Percentiles rank a stretch among this genome's conserved stretches.
Conservation (phyloP, 2,888 invertebrate species). For the Sthenelais limicola region DNA sequence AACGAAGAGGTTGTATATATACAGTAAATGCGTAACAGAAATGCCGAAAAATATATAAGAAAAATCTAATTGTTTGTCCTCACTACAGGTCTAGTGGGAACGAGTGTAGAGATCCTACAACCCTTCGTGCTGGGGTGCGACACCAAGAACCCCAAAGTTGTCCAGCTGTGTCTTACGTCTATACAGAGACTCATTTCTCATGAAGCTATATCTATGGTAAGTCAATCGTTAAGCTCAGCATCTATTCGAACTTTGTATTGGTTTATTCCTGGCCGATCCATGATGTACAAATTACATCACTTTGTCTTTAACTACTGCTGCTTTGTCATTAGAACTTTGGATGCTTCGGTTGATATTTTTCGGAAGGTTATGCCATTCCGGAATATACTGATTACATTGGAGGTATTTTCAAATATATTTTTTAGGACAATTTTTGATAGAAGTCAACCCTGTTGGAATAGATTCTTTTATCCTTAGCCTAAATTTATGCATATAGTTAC, state of each 20-base stretch:
- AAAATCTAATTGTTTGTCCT: constrained; percentile 22
- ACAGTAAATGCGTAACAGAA: no score
- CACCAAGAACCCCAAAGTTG: constrained; percentile 95
- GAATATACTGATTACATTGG: no score
- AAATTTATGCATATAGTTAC: no score
- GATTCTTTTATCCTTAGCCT: no score
- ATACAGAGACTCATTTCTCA: constrained; percentile 89
- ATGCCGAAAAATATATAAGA: no score
- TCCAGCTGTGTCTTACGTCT: constrained; percentile 92
- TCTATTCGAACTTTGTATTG: not conserved
- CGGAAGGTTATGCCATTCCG: not conserved
- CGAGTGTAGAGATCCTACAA: constrained; percentile 94
- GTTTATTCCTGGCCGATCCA: not conserved
- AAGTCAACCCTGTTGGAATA: no score
- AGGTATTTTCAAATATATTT: no score
- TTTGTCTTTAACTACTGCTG: not conserved
- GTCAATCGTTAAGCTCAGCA: constrained; percentile 16
- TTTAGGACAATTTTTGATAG: no score
- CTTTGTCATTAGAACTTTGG: not conserved
- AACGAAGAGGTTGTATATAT: no score
- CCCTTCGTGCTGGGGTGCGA: constrained; percentile 98
- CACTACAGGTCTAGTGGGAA: constrained; percentile 87
- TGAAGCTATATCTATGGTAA: constrained; percentile 71
- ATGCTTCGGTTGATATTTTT: not conserved
- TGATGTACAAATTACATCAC: not conserved